Evolutionary conservation across 2,888 invertebrate genomes (phyloP).

Genomic region (Lydus trimaculatus): DNA sequence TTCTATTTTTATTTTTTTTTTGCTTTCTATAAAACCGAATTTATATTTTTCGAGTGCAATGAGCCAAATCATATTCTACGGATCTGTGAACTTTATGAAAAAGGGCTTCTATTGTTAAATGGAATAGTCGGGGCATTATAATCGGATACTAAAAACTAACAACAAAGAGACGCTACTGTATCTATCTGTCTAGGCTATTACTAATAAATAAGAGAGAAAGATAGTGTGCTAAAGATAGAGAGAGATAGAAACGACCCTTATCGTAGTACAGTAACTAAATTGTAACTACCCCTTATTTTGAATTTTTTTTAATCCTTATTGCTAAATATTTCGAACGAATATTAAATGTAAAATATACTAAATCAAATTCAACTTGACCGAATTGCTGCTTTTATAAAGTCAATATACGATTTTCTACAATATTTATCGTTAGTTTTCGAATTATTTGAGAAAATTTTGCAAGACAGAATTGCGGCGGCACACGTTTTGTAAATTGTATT

Average conservation of each 20-base stretch:
- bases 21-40: conserved; percentile 49
- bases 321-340: background rate
- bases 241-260: conserved; percentile 23
- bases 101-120: conserved; percentile 48
- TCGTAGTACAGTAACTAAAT: background rate
- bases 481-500: background rate
- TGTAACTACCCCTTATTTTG: conserved; percentile 22
- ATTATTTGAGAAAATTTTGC: no score
- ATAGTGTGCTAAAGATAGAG: conserved; percentile 6
- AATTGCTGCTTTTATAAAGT: background rate
- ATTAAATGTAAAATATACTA: no score
- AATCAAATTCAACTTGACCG: background rate
- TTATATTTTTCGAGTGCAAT: conserved; percentile 59
- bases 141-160: conserved; percentile 55
- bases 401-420: no score
- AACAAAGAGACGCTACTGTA: conserved; percentile 55
- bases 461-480: no score
- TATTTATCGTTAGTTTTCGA: no score
- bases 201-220: background rate
- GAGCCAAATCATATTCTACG: conserved; percentile 60
- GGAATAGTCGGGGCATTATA: conserved; percentile 48
- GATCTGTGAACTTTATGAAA: conserved; percentile 56
- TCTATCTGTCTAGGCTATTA: conserved; percentile 18
- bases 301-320: conserved; percentile 27
- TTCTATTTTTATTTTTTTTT: conserved; percentile 23